Percentiles rank a stretch among this genome's conserved stretches.
Conservation (phyloP, 2,113 vertebrate genomes). For the Orthonyx spaldingii region DNA sequence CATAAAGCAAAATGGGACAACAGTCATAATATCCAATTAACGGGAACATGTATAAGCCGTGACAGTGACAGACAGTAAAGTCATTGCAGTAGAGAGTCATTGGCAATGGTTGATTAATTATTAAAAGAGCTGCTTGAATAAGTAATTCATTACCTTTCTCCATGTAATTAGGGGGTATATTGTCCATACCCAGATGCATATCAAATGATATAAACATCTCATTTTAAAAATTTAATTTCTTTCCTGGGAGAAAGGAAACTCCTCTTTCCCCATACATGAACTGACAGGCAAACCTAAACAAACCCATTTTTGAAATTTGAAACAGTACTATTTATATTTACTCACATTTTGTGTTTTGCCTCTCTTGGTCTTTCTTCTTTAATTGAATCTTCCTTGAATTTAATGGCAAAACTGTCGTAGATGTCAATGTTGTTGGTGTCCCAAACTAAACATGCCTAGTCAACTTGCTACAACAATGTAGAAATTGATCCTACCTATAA, state of each 20-base stretch:
- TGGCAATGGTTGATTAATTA: background rate
- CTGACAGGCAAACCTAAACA: background rate
- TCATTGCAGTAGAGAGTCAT: background rate
- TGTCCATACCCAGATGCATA: background rate
- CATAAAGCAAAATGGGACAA: background rate
- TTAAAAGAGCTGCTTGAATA: background rate
- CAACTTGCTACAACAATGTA: accelerated
- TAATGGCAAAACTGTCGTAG: background rate
- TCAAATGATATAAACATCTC: background rate
- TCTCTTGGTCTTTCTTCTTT: background rate
- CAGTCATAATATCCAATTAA: background rate
- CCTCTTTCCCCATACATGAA: background rate
- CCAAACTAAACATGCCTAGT: background rate
- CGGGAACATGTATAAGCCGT: background rate
- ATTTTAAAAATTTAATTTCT: background rate
- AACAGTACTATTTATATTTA: background rate
- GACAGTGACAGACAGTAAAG: conserved; percentile 1
- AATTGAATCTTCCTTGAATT: background rate
- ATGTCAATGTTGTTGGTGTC: background rate
- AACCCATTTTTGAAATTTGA: background rate
- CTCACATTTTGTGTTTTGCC: background rate
- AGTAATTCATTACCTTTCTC: conserved; percentile 5
- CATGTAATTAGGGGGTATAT: background rate
- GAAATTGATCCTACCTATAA: background rate
- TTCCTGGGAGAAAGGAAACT: background rate